Base-by-base conservation (phyloP, 2,888 invertebrate genomes). In the Xanthostigma xanthostigma region DNA sequence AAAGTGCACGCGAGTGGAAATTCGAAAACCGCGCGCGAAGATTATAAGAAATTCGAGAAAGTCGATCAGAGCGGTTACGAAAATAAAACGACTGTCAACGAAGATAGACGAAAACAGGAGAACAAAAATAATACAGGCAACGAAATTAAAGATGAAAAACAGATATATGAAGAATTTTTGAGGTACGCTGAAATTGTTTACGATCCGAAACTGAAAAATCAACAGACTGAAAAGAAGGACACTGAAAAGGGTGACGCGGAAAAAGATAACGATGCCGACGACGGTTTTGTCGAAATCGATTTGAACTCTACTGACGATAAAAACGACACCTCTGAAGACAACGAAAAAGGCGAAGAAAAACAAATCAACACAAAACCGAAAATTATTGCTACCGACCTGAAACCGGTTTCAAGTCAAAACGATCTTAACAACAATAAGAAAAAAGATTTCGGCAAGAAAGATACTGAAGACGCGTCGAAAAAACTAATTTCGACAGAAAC, bases 381-480 rank as follows among this genome's bases (percentile, higher is more conserved):
- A 17, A 40, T 48, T 42, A 43, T 48, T 36, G 43, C 42, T 49
- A 49, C 46, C 35, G 44, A 46, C 27, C 14, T 48, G 47, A 51
- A 46, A 52, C 17, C 45, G 4, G 8, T 38, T 9, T 5, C 13
- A 38, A 38, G 38, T 47, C 41, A 42, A 35, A 41, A 27, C 27
- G 39, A 39, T 39, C 12, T 12, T 39, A 39, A 39, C 9, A 14
- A 39, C 12, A 39, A 13, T 11, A 39, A 39, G 14, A 39, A 8
- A 39, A 12, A 39, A 13, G 39, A 13, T 13, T 39, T 14, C 12
- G 39, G 39, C 9, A 62, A 73, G 70, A 55, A 71, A 68, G 55
- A 71, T 69, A 34, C 70, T 71, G 46, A 72, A 73, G 60, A 71
- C 72, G 36, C 72, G 67, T 56, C 69, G 71, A 10, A 68, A 71